Percentiles rank a stretch among this genome's conserved stretches.
Evolutionary conservation across 2,888 invertebrate species (phyloP).

Genomic region (Hydropsyche betteni): DNA sequence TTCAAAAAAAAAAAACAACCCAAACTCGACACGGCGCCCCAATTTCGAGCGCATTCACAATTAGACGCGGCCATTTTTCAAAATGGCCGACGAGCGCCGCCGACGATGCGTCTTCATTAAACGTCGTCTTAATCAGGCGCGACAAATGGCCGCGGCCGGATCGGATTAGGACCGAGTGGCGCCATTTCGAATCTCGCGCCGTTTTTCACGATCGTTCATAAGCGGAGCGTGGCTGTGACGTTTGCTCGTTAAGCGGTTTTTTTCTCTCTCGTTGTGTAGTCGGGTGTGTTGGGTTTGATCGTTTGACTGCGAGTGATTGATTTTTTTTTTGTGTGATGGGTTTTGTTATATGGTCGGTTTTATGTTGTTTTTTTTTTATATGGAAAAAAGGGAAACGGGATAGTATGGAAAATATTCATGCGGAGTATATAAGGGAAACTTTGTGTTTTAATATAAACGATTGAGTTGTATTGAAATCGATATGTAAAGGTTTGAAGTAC

Average conservation of each 20-base stretch:
- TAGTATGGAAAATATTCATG: too few relatives aligned
- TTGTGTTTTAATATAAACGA: too few relatives aligned
- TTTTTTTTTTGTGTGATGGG: constrained; percentile 5
- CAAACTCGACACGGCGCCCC: too few relatives aligned
- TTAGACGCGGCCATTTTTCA: too few relatives aligned
- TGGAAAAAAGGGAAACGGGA: too few relatives aligned
- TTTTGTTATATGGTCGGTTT: background rate
- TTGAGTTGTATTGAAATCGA: too few relatives aligned
- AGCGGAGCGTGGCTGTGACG: background rate
- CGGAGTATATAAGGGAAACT: too few relatives aligned
- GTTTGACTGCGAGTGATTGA: constrained; percentile 5
- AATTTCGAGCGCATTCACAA: too few relatives aligned
- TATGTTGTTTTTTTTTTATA: too few relatives aligned
- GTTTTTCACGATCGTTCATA: constrained; percentile 3
- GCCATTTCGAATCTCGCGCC: background rate
- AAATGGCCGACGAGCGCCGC: background rate
- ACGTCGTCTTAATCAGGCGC: constrained; percentile 16
- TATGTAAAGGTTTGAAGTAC: too few relatives aligned
- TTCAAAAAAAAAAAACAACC: too few relatives aligned
- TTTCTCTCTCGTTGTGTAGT: background rate
- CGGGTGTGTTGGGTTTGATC: background rate
- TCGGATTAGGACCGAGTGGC: too few relatives aligned
- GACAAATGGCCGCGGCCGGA: constrained; percentile 13
- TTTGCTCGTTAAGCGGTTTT: background rate
- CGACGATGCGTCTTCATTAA: constrained; percentile 24